Base-by-base conservation (phyloP, 2,797 vertebrate species). In the Odontamblyopus lacepedii region DNA sequence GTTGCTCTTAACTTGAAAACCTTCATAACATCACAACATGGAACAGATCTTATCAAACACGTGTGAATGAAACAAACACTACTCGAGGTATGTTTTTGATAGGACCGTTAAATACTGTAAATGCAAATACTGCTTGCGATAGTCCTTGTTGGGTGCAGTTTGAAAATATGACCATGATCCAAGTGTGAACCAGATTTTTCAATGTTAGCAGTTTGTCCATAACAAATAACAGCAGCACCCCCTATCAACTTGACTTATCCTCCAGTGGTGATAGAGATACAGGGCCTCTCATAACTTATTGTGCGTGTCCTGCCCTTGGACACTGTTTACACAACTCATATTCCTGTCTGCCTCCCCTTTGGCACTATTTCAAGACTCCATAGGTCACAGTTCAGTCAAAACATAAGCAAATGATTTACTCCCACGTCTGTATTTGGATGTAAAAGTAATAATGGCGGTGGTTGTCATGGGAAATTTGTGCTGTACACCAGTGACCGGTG, bases 261-360 rank as follows among this genome's bases (percentile, higher is more conserved):
- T 78, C 69, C 75, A 63, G 75, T 64, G 71, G 69, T 72, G 79
- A 84, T 82, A 41, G 76, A 80, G 79, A 87, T 77, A 78, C 51
- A 11, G 84, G 78, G 84, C 78, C 76, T 89, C 84, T 78, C 70
- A 61, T 86, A 87, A 85, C 78, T 91, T 90, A 89, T 86, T 85
- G 73, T 83, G 71, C 76, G 53, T 23, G n/a, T 57, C 48, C 70
- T 83, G 88, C 66, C 83, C 87, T 77, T 81, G 82, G 81, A 76
- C 63, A 35, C 66, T 68, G 85, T 90, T 91, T 92, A 84, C 83
- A 73, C 81, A 84, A 82, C 74, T 83, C 73, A 13, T 83, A 78
- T 82, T 84, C 76, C 71, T 83, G 55, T 70, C 70, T 64, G 74
- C 76, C 74, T 74, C 73, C 75, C 67, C 35, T 73, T 73, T 66